Percentiles rank a stretch among this genome's conserved stretches.
Evolutionary conservation across 2,113 vertebrate species (phyloP).

Genomic region (Thymallus thymallus): DNA sequence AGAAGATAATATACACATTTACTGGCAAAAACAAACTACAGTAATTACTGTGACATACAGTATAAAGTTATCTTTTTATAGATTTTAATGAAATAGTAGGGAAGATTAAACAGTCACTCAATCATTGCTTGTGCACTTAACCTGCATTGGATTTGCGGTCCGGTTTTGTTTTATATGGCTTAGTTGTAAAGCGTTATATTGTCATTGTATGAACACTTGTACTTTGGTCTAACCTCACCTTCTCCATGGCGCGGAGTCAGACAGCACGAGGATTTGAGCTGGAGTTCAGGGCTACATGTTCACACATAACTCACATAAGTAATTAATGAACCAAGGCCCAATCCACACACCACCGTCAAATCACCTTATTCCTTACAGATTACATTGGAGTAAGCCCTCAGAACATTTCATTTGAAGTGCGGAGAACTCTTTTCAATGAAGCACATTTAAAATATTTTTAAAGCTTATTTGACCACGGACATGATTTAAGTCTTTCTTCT

Average conservation of each 20-base stretch:
- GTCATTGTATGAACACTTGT: constrained; percentile 21
- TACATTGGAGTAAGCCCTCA: constrained; percentile 52
- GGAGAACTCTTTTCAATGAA: constrained; percentile 50
- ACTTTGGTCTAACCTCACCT: constrained; percentile 35
- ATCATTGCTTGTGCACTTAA: too few relatives aligned
- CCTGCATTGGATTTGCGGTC: too few relatives aligned
- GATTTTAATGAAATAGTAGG: too few relatives aligned
- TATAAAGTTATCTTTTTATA: too few relatives aligned
- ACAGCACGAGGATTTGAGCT: constrained; percentile 33
- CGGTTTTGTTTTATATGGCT: too few relatives aligned
- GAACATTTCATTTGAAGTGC: constrained; percentile 64
- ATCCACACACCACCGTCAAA: constrained; percentile 25
- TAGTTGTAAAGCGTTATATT: constrained; percentile 26
- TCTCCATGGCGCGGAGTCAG: constrained; percentile 37
- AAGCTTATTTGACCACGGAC: constrained; percentile 64
- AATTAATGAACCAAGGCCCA: constrained; percentile 54
- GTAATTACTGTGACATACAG: too few relatives aligned
- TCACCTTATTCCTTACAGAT: constrained; percentile 63
- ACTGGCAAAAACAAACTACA: too few relatives aligned
- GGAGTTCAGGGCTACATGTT: constrained; percentile 22
- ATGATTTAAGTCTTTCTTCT: constrained; percentile 56
- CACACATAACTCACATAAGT: constrained; percentile 36
- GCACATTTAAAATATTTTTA: constrained; percentile 62
- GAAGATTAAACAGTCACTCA: too few relatives aligned
- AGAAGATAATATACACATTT: too few relatives aligned